Conservation (phyloP, 2,888 invertebrate genomes). For the Melipona bicolor region DNA sequence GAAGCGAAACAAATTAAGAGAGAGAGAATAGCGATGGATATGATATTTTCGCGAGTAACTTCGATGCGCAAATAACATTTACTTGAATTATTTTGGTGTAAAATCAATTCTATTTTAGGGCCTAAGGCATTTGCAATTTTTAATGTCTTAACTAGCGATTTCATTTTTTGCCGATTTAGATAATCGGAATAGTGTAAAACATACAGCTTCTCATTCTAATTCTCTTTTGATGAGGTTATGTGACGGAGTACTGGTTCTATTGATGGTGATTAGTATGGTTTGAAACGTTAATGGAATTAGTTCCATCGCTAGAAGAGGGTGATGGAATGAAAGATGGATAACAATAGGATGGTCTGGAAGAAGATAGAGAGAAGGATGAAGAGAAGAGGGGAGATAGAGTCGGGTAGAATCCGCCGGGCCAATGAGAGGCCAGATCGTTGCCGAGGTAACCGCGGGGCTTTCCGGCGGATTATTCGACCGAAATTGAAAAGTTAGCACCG, state of each 20-base stretch:
- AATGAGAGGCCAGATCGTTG: constrained; percentile 83
- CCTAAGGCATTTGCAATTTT: neutral
- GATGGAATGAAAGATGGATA: constrained; percentile 54
- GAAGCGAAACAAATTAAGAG: constrained; percentile 36
- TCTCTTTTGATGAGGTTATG: neutral
- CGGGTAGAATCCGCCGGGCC: constrained; percentile 72
- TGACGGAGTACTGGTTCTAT: neutral
- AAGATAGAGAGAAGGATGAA: constrained; percentile 33
- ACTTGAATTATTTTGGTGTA: too few species aligned
- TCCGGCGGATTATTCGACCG: constrained; percentile 82
- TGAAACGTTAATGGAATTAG: constrained; percentile 25
- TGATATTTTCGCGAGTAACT: constrained; percentile 11
- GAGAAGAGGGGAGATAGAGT: constrained; percentile 43
- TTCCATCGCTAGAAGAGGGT: constrained; percentile 48
- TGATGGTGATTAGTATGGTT: neutral
- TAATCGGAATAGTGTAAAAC: neutral
- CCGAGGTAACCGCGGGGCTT: constrained; percentile 82
- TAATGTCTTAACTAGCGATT: neutral
- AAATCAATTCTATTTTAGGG: neutral
- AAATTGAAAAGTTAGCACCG: constrained; percentile 83
- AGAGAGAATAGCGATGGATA: constrained; percentile 34
- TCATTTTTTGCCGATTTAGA: neutral
- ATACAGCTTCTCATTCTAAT: neutral
- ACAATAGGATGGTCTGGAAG: constrained; percentile 33
- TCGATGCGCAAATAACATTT: neutral